These are phyloP conservation scores for Melangyna quadrimaculata DNA, from an alignment of 2,888 invertebrate species.

Conservation along the genomic window DNA sequence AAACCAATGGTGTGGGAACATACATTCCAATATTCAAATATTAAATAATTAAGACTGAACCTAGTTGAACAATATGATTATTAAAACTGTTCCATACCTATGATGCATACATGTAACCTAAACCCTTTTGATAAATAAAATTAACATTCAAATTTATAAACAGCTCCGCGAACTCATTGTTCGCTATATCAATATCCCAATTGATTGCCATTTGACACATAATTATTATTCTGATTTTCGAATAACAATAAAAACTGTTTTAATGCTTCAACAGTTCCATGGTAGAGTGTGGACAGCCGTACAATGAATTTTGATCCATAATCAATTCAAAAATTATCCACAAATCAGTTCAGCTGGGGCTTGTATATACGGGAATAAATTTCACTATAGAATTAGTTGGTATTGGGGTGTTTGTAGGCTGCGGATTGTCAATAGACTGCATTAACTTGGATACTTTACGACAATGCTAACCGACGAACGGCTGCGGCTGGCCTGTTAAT, in stretches of 20 bases:
- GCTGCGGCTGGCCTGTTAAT: slow-evolving; percentile 41
- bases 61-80: background rate
- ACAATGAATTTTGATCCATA: slow-evolving; percentile 62
- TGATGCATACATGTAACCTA: background rate
- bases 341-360: background rate
- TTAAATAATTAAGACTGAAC: background rate
- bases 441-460: slow-evolving; percentile 51
- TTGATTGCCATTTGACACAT: slow-evolving; percentile 38
- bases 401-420: background rate
- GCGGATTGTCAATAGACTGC: slow-evolving; percentile 3
- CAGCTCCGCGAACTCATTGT: background rate
- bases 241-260: slow-evolving; percentile 21
- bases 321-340: slow-evolving; percentile 60
- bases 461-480: background rate
- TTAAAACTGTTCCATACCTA: too few relatives aligned
- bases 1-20: background rate
- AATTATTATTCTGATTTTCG: slow-evolving; percentile 49
- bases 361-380: background rate
- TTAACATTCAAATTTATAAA: background rate
- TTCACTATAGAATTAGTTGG: background rate
- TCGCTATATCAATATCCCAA: background rate
- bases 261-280: background rate
- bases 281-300: background rate
- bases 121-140: background rate
- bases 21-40: background rate